These are phyloP conservation scores for Hypomecis atomaria DNA, from an alignment of 2,888 invertebrate species.

Conservation along the genomic window DNA sequence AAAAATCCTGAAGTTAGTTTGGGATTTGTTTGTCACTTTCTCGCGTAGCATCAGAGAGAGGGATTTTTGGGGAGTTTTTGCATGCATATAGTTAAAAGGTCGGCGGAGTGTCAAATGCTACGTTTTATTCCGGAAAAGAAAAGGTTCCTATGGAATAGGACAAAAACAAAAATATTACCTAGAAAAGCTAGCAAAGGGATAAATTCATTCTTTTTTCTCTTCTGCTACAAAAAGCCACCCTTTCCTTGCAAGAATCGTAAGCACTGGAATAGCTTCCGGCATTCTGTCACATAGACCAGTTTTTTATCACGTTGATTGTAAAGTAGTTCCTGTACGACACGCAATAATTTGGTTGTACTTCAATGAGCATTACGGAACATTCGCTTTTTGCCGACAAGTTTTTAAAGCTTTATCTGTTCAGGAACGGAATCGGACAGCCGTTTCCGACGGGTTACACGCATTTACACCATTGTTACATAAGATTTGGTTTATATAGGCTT, in stretches of 20 bases:
- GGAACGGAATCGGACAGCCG: conserved; percentile 47
- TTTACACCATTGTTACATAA: conserved; percentile 35
- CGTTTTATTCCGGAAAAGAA: too few relatives aligned
- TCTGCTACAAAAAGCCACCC: conserved; percentile 18
- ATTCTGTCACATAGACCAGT: conserved; percentile 37
- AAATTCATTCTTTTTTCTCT: not conserved
- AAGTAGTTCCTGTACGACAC: conserved; percentile 41
- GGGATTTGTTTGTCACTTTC: too few relatives aligned
- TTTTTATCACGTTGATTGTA: conserved; percentile 40
- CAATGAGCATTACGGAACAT: conserved; percentile 50
- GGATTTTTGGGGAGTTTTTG: too few relatives aligned
- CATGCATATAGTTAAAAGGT: too few relatives aligned
- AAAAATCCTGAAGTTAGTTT: too few relatives aligned
- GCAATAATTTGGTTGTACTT: conserved; percentile 50
- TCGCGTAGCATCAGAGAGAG: too few relatives aligned
- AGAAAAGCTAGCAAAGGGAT: too few relatives aligned
- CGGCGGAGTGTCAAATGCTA: too few relatives aligned
- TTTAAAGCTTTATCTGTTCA: conserved; percentile 51
- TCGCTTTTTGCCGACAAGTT: conserved; percentile 49
- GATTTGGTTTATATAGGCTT: conserved; percentile 17
- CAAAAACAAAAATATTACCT: too few relatives aligned
- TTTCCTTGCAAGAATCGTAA: conserved; percentile 22
- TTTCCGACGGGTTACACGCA: conserved; percentile 43
- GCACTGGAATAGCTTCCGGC: conserved; percentile 47
- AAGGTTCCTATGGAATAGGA: too few relatives aligned